phyloP scores from a whole-genome alignment of 2,888 invertebrate species.

The Eremobia ochroleuca region DNA sequence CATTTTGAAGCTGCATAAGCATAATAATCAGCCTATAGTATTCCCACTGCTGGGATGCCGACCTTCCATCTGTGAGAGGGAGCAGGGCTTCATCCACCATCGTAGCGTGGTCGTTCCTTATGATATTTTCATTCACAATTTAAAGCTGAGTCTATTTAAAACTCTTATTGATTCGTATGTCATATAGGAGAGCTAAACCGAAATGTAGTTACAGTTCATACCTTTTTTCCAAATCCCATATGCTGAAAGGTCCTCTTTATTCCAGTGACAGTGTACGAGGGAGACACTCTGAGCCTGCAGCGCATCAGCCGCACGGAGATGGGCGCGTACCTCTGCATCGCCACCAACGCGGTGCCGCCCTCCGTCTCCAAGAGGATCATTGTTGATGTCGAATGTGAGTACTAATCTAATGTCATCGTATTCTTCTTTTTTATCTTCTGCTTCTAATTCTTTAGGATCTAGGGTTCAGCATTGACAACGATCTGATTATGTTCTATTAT shows the following conservation, averaged over 20 bases:
- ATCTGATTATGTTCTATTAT: background rate
- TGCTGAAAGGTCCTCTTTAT: conserved; percentile 69
- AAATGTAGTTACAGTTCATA: background rate
- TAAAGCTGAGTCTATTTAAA: background rate
- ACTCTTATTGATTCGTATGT: background rate
- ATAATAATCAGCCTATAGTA: too few relatives aligned
- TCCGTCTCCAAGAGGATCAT: conserved; percentile 98
- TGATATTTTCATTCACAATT: background rate
- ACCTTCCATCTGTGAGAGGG: background rate
- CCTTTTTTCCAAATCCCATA: background rate
- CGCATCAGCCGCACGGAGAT: conserved; percentile 97
- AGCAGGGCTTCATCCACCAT: background rate
- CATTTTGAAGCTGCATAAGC: background rate
- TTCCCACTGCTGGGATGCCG: background rate
- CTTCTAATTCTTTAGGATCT: background rate
- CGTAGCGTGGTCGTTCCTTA: too few relatives aligned
- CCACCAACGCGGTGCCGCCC: conserved; percentile 97
- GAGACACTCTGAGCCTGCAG: conserved; percentile 95
- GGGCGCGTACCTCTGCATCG: conserved; percentile 96
- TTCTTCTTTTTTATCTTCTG: background rate
- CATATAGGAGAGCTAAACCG: background rate
- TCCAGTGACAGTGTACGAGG: conserved; percentile 95
- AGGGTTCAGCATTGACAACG: too few relatives aligned
- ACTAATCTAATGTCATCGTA: background rate
- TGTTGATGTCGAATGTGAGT: conserved; percentile 97